These are phyloP conservation scores for Danionella cerebrum DNA, from an alignment of 2,113 vertebrate species.

Conservation along the genomic window DNA sequence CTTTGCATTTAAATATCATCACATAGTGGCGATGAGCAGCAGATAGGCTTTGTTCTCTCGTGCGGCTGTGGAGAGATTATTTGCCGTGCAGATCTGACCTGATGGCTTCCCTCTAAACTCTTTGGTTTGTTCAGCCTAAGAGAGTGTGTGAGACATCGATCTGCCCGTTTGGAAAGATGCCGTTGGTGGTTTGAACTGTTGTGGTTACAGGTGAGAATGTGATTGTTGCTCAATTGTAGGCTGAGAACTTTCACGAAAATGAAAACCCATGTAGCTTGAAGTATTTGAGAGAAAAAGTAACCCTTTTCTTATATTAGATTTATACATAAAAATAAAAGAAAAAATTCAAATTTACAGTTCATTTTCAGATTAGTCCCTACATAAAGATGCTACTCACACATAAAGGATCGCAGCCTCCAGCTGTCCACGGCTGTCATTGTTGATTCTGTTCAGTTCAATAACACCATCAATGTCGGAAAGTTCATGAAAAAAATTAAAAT, in stretches of 20 bases:
- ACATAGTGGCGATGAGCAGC: constrained; percentile 9
- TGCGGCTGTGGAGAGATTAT: constrained; percentile 6
- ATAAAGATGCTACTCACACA: no score
- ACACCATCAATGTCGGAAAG: neutral
- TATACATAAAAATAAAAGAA: no score
- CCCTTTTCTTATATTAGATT: no score
- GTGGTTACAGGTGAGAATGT: neutral
- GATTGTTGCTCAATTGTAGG: neutral
- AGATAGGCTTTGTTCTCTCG: constrained; percentile 11
- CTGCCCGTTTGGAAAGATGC: neutral
- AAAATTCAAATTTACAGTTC: no score
- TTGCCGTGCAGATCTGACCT: constrained; percentile 23
- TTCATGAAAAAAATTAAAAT: no score
- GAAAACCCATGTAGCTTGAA: no score
- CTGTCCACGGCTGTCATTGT: neutral
- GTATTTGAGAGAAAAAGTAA: no score
- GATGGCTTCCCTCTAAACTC: constrained; percentile 7
- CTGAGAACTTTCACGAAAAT: neutral
- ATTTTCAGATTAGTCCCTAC: no score
- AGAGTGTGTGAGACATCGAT: neutral
- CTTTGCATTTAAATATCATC: constrained; percentile 38
- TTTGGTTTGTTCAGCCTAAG: constrained; percentile 23
- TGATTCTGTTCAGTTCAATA: neutral
- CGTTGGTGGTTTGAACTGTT: neutral
- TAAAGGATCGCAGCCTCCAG: no score